phyloP scores from a whole-genome alignment of 2,797 vertebrate genomes.

The Lithobates sylvaticus region DNA sequence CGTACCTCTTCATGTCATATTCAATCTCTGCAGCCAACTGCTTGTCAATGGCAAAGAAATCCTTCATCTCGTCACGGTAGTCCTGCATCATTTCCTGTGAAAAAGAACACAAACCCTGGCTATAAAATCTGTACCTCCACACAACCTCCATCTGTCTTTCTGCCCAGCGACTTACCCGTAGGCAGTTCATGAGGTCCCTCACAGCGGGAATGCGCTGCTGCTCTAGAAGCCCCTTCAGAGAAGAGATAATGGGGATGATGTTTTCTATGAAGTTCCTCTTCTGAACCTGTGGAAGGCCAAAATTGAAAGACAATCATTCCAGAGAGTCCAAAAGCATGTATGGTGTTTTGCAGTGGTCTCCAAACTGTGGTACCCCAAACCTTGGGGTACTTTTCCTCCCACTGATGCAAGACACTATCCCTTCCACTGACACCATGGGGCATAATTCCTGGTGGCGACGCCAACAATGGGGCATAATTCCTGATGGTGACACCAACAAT shows the following conservation, averaged over 20 bases:
- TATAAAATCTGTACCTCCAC: neutral
- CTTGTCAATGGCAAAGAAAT: conserved; percentile 89
- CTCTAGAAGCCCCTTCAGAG: conserved; percentile 88
- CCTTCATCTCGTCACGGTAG: conserved; percentile 88
- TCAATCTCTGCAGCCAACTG: conserved; percentile 92
- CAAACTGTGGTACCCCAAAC: too few species aligned
- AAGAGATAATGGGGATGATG: conserved; percentile 89
- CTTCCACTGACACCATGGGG: too few species aligned
- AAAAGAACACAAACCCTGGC: neutral
- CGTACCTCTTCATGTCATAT: conserved; percentile 87
- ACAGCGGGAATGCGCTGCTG: conserved; percentile 86
- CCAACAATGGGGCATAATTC: too few species aligned
- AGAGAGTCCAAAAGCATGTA: too few species aligned
- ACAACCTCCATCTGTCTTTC: neutral
- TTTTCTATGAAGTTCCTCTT: conserved; percentile 94
- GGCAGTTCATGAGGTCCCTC: conserved; percentile 89
- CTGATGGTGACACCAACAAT: too few species aligned
- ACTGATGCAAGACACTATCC: too few species aligned
- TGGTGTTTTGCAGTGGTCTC: too few species aligned
- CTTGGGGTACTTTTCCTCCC: too few species aligned
- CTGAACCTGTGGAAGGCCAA: conserved; percentile 81
- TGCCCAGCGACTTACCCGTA: conserved; percentile 79
- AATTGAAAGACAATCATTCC: too few species aligned
- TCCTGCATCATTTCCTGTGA: conserved; percentile 88
- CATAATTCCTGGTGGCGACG: too few species aligned